These are phyloP conservation scores for Gobiocypris rarus DNA, from an alignment of 2,113 vertebrate genomes.

Conservation along the genomic window DNA sequence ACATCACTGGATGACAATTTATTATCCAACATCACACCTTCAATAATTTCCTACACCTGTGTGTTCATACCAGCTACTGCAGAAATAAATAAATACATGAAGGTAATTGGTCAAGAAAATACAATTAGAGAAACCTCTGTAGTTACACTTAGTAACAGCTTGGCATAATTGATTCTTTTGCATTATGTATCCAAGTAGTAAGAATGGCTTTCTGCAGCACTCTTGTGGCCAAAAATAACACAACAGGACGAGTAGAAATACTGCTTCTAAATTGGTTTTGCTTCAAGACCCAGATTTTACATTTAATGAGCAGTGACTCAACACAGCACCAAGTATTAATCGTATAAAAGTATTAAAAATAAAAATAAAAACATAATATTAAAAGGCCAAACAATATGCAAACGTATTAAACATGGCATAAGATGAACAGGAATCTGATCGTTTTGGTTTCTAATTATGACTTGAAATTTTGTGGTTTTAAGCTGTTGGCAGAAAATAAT, in stretches of 20 bases:
- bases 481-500: not conserved
- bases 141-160: not conserved
- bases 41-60: not conserved
- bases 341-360: not conserved
- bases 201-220: constrained; percentile 77
- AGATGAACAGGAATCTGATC: not conserved
- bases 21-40: not conserved
- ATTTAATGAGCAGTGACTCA: not conserved
- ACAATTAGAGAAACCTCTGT: not conserved
- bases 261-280: not conserved
- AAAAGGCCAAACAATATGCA: not conserved
- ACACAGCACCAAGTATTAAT: not conserved
- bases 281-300: not conserved
- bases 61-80: not conserved
- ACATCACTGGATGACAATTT: not conserved
- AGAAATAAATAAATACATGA: not conserved
- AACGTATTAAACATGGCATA: not conserved
- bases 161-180: not conserved
- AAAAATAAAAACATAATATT: not conserved
- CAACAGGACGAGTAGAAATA: constrained; percentile 63
- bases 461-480: not conserved
- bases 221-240: constrained; percentile 80
- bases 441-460: not conserved
- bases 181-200: constrained; percentile 19
- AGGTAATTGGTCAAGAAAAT: not conserved